Evolutionary conservation across 2,113 vertebrate genomes (phyloP).

Genomic region (Chunga burmeisteri): DNA sequence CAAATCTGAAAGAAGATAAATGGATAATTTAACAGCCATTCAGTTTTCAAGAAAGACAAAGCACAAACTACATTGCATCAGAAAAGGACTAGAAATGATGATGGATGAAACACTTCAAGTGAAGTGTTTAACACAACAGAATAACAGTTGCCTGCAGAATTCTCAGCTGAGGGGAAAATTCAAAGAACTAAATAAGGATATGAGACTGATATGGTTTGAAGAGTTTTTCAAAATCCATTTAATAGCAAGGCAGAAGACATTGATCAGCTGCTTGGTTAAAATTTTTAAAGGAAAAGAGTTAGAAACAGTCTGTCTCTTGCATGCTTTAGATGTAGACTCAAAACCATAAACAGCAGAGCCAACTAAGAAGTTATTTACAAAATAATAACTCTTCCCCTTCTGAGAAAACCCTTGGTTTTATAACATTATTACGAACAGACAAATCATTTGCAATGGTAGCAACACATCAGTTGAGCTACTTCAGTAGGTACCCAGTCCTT

Average conservation of each 20-base stretch:
- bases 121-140: slow-evolving; percentile 72
- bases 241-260: slow-evolving; percentile 71
- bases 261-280: slow-evolving; percentile 69
- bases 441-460: not conserved
- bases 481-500: not conserved
- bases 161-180: slow-evolving; percentile 75
- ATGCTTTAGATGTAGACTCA: not conserved
- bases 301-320: slow-evolving; percentile 19
- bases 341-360: not conserved
- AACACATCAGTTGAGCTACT: not conserved
- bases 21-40: slow-evolving; percentile 85
- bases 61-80: slow-evolving; percentile 81
- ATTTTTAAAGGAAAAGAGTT: slow-evolving; percentile 42
- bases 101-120: slow-evolving; percentile 77
- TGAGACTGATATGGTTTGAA: slow-evolving; percentile 77
- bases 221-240: slow-evolving; percentile 82
- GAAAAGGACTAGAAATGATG: slow-evolving; percentile 83
- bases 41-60: slow-evolving; percentile 85
- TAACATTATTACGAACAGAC: not conserved
- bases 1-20: slow-evolving; percentile 83
- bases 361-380: slow-evolving; percentile 12
- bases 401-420: not conserved
- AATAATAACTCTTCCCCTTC: slow-evolving; percentile 15
- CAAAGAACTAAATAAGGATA: slow-evolving; percentile 75
- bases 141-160: slow-evolving; percentile 68